Conservation (phyloP, 2,888 invertebrate species). For the Nymphalis c-album region DNA sequence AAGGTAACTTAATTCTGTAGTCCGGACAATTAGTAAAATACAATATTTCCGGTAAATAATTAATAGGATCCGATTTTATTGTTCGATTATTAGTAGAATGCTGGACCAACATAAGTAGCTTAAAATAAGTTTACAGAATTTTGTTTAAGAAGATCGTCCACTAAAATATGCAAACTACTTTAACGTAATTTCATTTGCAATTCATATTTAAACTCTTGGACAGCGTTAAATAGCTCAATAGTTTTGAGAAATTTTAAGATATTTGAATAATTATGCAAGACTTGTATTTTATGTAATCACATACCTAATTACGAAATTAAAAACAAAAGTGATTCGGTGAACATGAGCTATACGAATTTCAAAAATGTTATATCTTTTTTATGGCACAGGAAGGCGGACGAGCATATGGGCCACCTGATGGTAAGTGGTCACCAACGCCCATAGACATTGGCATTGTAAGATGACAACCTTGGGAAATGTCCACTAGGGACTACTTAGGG, state of each 20-base stretch:
- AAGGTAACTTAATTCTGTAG: too few species aligned
- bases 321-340: too few species aligned
- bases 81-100: conserved; percentile 7
- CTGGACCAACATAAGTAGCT: conserved; percentile 14
- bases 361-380: too few species aligned
- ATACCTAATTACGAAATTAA: too few species aligned
- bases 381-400: too few species aligned
- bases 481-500: too few species aligned
- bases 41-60: not conserved
- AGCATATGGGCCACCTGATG: too few species aligned
- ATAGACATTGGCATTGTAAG: too few species aligned
- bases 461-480: too few species aligned
- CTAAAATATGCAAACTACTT: conserved; percentile 21
- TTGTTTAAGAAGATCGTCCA: conserved; percentile 15
- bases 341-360: too few species aligned
- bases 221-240: conserved; percentile 7
- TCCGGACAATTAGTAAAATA: not conserved
- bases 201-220: conserved; percentile 16
- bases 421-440: too few species aligned
- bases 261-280: not conserved
- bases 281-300: too few species aligned
- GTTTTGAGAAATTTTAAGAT: not conserved
- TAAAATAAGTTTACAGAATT: conserved; percentile 17
- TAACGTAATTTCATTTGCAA: conserved; percentile 15
- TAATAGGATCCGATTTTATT: not conserved